Percentiles rank a stretch among this genome's conserved stretches.
Evolutionary conservation across 2,888 invertebrate genomes (phyloP).

Genomic region (Platerodrilus igneus): DNA sequence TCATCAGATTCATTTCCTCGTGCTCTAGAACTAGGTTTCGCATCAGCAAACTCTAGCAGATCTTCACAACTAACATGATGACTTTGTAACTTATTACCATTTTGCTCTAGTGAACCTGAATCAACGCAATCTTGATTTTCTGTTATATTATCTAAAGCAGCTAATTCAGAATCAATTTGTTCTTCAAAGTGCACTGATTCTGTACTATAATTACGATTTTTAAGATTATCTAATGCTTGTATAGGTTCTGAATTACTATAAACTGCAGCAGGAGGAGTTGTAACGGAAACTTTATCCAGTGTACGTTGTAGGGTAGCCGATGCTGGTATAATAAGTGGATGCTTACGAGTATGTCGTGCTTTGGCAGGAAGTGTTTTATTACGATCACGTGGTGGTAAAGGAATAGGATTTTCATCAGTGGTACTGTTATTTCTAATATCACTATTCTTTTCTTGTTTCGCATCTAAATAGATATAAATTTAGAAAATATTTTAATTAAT

Average conservation of each 20-base stretch:
- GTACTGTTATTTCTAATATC: conserved; percentile 11
- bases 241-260: conserved; percentile 30
- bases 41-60: conserved; percentile 80
- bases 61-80: conserved; percentile 91
- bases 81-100: conserved; percentile 39
- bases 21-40: conserved; percentile 75
- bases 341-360: conserved; percentile 72
- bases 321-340: conserved; percentile 73
- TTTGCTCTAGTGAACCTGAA: conserved; percentile 30
- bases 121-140: conserved; percentile 35
- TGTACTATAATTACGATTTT: conserved; percentile 41
- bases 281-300: conserved; percentile 53
- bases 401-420: conserved; percentile 61
- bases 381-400: conserved; percentile 73
- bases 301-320: conserved; percentile 57
- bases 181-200: conserved; percentile 55
- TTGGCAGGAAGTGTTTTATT: conserved; percentile 61
- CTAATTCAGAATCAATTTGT: conserved; percentile 58
- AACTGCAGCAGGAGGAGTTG: conserved; percentile 22
- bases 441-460: conserved; percentile 11
- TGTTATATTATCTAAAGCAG: conserved; percentile 56
- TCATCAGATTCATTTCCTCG: conserved; percentile 86
- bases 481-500: not conserved
- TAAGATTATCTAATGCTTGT: conserved; percentile 16
- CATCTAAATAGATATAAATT: not conserved